Base-by-base conservation (phyloP, 2,888 invertebrate species). In the Athripsodes cinereus region DNA sequence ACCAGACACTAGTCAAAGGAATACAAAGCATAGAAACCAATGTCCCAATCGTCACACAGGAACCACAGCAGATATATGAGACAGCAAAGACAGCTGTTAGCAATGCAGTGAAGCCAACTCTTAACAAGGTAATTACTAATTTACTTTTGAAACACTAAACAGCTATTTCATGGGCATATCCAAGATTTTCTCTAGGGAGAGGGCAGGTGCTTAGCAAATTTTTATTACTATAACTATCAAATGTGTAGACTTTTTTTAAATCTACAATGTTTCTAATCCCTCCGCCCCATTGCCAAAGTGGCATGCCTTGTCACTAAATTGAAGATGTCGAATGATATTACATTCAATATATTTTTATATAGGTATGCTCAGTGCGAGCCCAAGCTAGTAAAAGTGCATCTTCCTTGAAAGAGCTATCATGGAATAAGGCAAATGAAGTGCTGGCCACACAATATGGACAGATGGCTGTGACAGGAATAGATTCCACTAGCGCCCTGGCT, bases 371-470 rank as follows among this genome's bases (percentile, higher is more conserved):
- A 20, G 80, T 78, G 0, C 78, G 79, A 51, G 73, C 72, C 0
- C 72, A 74, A 1, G 80, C 82, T 0, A 76, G 79, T 62, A 76
- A 81, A 61, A 84, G 82, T 65, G 87, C 86, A 0, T 73, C 81
- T 19, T 83, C 81, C 0, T 74, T 87, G 13, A 85, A 85, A 70
- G 84, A 86, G 66, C 72, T 83, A 1, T 85, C 87, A 55, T 87
- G 87, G 86, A 81, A 84, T 57, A 87, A 85, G 66, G 85, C 86
- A 16, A 88, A 87, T 70, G 81, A 84, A 52, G 80, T 88, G 53
- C 75, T 88, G 51, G 82, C 82, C 26, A 86, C 87, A 2, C 82
- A 83, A 51, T 85, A 85, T 67, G 88, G 88, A 2, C 82, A 80
- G 68, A 81, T 81, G 67, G 87, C 87, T 0, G 74, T 88, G 19